Base-by-base conservation (phyloP, 1,140 invertebrate species). In the Macrotrachela quadricornifera region DNA sequence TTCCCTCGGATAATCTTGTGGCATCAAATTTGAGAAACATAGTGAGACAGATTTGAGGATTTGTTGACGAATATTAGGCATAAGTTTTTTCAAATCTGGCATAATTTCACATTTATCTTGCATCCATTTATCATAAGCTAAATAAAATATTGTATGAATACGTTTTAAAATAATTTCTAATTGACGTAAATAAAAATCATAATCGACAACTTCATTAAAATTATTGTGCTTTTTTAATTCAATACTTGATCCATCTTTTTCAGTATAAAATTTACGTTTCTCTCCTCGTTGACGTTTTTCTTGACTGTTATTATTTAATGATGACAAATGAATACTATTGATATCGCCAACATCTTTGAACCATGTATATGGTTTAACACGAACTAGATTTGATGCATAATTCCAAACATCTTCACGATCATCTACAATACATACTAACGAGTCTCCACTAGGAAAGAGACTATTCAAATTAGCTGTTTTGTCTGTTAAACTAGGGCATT, bases 371-470 rank as follows among this genome's bases (percentile, higher is more conserved):
- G 94, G 91, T 62, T 94, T 86, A 0, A 96, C 91, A 66, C 91
- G 87, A 50, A 99, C 83, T 41, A 96, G 72, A 74, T 95, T 96
- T 30, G 80, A 77, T 38, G 86, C 83, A 68, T 81, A 85, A 62
- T 88, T 84, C 94, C 94, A 99, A 2, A 99, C 92, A 74, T 99
- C 92, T 66, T 95, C 86, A 38, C 94, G 74, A 67, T 99, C 94
- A 71, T 99, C 94, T 64, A 99, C 95, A 55, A 99, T 99, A 65
- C 86, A 90, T 1, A 97, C 90, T 79, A 97, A 81, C 55, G 88
- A 79, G 68, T 96, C 91, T 8, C 91, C 92, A 30, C 21, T 4
- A 2, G 94, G 94, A 74, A 99, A 99, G 10, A 99, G 69, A 10
- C 87, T 86, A 63, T 85, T 91, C 67, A 51, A 76, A 60, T 59